Evolutionary conservation across 2,797 vertebrate species (phyloP).

Genomic region (Manis crassicaudata): DNA sequence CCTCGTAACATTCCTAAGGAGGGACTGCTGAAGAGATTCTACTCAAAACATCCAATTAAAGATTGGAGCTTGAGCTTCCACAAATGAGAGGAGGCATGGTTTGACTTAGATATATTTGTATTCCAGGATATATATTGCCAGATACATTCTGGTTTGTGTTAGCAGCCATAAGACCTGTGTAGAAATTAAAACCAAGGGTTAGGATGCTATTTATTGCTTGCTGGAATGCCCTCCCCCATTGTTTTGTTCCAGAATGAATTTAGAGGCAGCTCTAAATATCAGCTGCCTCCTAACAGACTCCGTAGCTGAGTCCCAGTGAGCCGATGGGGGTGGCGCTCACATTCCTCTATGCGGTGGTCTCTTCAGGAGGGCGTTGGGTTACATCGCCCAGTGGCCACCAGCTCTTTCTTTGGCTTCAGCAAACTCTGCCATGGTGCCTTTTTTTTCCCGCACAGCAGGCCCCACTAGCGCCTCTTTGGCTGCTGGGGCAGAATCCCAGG

Average conservation of each 20-base stretch:
- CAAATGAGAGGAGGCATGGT: not conserved
- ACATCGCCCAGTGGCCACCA: slow-evolving; percentile 82
- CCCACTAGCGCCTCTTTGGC: slow-evolving; percentile 73
- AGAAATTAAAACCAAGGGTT: not conserved
- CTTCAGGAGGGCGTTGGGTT: slow-evolving; percentile 76
- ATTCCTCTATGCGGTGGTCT: slow-evolving; percentile 82
- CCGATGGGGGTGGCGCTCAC: slow-evolving; percentile 52
- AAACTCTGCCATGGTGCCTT: slow-evolving; percentile 53
- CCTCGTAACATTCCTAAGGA: not conserved
- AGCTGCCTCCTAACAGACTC: fast-evolving
- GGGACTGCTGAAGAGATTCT: not conserved
- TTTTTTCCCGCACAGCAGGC: slow-evolving; percentile 77
- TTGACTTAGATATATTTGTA: not conserved
- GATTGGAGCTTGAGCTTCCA: not conserved
- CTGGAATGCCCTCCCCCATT: not conserved
- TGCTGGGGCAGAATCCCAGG: slow-evolving; percentile 78
- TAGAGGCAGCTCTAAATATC: not conserved
- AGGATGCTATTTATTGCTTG: not conserved
- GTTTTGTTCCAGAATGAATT: not conserved
- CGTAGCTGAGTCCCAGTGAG: slow-evolving; percentile 46
- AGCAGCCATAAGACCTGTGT: not conserved
- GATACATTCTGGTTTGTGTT: not conserved
- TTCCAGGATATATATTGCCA: not conserved
- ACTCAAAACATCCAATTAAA: not conserved
- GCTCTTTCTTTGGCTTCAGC: slow-evolving; percentile 79